Percentiles rank a stretch among this genome's conserved stretches.
These are phyloP conservation scores for Gopherus flavomarginatus DNA, from an alignment of 2,113 vertebrate species.

Conservation along the genomic window DNA sequence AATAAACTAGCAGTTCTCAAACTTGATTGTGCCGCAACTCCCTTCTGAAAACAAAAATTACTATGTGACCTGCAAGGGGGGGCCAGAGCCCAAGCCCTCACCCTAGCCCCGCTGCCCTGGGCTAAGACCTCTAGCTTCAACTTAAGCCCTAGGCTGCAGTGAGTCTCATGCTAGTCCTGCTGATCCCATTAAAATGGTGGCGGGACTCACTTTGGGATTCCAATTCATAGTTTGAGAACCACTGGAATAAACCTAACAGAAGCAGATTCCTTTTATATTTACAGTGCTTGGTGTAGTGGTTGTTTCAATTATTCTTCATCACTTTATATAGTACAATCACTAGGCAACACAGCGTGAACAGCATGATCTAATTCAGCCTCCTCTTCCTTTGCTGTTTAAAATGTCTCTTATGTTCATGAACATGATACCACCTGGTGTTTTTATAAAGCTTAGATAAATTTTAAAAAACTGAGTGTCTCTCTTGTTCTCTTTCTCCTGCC, in stretches of 20 bases:
- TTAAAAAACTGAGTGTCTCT: not conserved
- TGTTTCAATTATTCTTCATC: not conserved
- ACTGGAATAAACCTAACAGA: not conserved
- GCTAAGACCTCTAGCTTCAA: too few species aligned
- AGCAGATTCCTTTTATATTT: not conserved
- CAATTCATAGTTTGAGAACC: too few species aligned
- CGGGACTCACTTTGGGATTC: too few species aligned
- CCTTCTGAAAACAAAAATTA: too few species aligned
- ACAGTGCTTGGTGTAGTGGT: not conserved
- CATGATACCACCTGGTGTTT: not conserved
- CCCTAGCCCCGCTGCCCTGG: too few species aligned
- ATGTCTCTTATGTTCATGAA: not conserved
- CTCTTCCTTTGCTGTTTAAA: not conserved
- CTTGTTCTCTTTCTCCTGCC: not conserved
- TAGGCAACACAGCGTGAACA: not conserved
- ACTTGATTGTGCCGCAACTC: too few species aligned
- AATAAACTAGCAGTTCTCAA: not conserved
- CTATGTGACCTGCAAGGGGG: too few species aligned
- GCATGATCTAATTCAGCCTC: not conserved
- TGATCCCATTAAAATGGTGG: too few species aligned
- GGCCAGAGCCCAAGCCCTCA: too few species aligned
- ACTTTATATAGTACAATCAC: not conserved
- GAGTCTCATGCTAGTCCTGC: too few species aligned
- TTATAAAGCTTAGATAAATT: not conserved
- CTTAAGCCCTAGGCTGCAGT: too few species aligned